Evolutionary conservation across 2,113 vertebrate genomes (phyloP).

Genomic region (Pardalotus punctatus): DNA sequence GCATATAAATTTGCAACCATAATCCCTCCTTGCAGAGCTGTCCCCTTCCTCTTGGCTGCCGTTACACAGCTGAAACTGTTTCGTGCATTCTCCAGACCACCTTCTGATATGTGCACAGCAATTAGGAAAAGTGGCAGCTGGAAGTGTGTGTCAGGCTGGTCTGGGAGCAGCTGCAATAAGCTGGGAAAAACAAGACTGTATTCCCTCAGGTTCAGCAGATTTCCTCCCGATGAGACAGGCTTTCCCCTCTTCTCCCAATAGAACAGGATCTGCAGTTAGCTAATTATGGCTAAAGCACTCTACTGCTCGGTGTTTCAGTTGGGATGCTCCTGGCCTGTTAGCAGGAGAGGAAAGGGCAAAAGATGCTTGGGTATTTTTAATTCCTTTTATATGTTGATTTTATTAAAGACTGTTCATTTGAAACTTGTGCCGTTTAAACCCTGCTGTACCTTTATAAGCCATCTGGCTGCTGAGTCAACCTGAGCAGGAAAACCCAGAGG

Average conservation of each 20-base stretch:
- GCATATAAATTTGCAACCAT: not conserved
- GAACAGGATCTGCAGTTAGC: not conserved
- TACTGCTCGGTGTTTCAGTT: not conserved
- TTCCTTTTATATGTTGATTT: slow-evolving; percentile 30
- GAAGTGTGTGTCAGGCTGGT: not conserved
- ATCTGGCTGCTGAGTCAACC: slow-evolving; percentile 73
- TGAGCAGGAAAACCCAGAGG: slow-evolving; percentile 62
- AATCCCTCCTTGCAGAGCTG: not conserved
- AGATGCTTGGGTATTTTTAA: not conserved
- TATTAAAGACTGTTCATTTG: slow-evolving; percentile 39
- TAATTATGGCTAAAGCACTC: not conserved
- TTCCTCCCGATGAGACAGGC: not conserved
- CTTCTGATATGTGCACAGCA: not conserved
- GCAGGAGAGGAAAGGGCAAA: not conserved
- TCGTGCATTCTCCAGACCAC: not conserved
- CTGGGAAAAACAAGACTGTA: not conserved
- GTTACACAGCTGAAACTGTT: not conserved
- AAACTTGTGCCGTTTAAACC: slow-evolving; percentile 20
- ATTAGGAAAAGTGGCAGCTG: not conserved
- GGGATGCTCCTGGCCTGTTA: not conserved
- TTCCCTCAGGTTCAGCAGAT: not conserved
- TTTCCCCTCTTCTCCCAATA: not conserved
- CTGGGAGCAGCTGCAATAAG: not conserved
- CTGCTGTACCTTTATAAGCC: slow-evolving; percentile 31
- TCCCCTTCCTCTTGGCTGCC: not conserved